Base-by-base conservation (phyloP, 2,888 invertebrate genomes). In the Eupithecia subfuscata region DNA sequence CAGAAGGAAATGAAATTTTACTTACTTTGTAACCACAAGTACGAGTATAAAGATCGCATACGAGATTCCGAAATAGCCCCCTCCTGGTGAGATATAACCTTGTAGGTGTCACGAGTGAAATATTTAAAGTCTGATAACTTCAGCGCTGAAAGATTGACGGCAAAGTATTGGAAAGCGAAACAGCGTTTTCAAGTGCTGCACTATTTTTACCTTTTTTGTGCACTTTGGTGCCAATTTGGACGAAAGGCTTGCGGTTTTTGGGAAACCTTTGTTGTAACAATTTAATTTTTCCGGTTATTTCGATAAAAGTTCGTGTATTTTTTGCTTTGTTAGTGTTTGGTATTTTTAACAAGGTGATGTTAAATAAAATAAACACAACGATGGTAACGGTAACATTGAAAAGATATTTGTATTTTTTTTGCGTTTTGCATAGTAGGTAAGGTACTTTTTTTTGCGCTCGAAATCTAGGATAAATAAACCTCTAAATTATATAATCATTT, bases 51-150 rank as follows among this genome's bases (percentile, higher is more conserved):
- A 64, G 16, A 1, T 64, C 18, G 16, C 14, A 30, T 14, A 68
- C 22, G 40, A 25, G 12, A 43, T 12, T n/a, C 68, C 43, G 12
- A 9, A 70, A 70, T 70, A 52, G 40, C 70, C 68, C 12, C 67
- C 22, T 16, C 11, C 37, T 14, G 0, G 43, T 25, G 68, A 68
- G 68, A 43, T 68, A 68, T 68, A 43, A 68, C 68, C 43, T 67
- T 68, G 68, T 76, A 76, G 45, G 77, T 78, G 80, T 80, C 81
- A 78, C 70, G 69, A 68, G 71, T 76, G 78, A 79, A 74, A 77
- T 77, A 80, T 81, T 76, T 80, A 75, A 79, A 75, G 75, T 71
- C 68, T 48, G 78, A 79, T 77, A 75, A 75, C 76, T 73, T 72
- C 68, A 68, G 70, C 68, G 73, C 74, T 75, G 75, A 74, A 74